phyloP scores from a whole-genome alignment of 2,888 invertebrate species.

The Temnothorax unifasciatus region DNA sequence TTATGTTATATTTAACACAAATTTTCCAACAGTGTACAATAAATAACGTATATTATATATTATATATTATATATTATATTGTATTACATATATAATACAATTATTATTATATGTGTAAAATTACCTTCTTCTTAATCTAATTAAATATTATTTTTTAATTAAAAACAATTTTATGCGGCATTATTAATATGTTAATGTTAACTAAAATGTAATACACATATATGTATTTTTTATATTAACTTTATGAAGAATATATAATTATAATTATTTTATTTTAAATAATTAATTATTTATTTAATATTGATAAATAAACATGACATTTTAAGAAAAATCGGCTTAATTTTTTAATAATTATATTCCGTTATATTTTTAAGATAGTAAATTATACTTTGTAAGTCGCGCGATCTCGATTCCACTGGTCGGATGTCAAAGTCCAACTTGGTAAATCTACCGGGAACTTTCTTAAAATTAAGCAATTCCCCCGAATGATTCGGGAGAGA shows the following conservation, averaged over 20 bases:
- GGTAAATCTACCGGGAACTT: constrained; percentile 60
- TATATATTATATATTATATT: neutral
- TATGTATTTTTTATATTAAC: neutral
- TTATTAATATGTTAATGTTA: too few relatives aligned
- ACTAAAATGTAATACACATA: too few relatives aligned
- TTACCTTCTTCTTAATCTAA: neutral
- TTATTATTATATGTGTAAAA: too few relatives aligned
- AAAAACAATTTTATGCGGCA: too few relatives aligned
- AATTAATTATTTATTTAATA: neutral
- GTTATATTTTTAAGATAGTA: constrained; percentile 9
- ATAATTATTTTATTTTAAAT: neutral
- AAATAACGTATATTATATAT: neutral
- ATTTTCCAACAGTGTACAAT: too few relatives aligned
- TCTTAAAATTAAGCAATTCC: constrained; percentile 73
- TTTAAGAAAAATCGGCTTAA: neutral
- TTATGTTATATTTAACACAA: too few relatives aligned
- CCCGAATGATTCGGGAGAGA: constrained; percentile 66
- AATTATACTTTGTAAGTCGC: constrained; percentile 29
- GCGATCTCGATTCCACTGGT: constrained; percentile 34
- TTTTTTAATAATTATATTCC: constrained; percentile 23
- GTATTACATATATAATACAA: neutral
- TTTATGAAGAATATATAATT: neutral
- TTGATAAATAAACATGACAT: neutral
- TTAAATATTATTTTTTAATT: neutral
- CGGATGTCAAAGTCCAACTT: constrained; percentile 65